These are phyloP conservation scores for Barypeithes pellucidus DNA, from an alignment of 2,888 invertebrate species.

Conservation along the genomic window DNA sequence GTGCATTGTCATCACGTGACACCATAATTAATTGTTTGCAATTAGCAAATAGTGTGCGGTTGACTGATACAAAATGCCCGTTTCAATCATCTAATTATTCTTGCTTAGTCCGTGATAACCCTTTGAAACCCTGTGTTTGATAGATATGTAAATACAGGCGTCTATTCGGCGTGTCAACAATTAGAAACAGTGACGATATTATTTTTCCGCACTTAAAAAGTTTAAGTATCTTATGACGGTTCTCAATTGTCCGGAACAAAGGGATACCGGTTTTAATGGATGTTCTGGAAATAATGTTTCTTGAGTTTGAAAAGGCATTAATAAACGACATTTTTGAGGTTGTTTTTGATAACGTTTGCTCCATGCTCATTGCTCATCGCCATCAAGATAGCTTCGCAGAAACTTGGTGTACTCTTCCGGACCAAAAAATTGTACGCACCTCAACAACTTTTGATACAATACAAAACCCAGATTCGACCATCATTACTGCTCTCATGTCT, in stretches of 20 bases:
- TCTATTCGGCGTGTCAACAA: conserved; percentile 60
- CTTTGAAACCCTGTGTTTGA: conserved; percentile 69
- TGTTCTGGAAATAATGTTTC: too few species aligned
- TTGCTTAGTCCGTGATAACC: conserved; percentile 68
- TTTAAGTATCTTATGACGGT: background rate
- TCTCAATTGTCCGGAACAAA: background rate
- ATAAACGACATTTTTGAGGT: too few species aligned
- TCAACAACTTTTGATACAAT: too few species aligned
- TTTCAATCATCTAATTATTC: conserved; percentile 71
- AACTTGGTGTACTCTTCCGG: too few species aligned
- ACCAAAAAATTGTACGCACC: too few species aligned
- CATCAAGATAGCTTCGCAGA: too few species aligned
- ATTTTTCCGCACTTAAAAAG: conserved; percentile 25
- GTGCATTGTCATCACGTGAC: conserved; percentile 65
- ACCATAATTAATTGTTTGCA: conserved; percentile 69
- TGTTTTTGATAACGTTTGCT: too few species aligned
- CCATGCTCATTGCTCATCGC: too few species aligned
- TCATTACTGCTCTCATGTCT: too few species aligned
- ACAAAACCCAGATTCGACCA: too few species aligned
- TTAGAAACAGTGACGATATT: conserved; percentile 62
- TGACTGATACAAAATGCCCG: conserved; percentile 72
- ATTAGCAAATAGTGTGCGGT: conserved; percentile 70
- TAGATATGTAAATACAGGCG: conserved; percentile 69
- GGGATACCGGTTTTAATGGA: background rate
- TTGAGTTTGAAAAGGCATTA: too few species aligned